Base-by-base conservation (phyloP, 2,888 invertebrate genomes). In the Drosophila kuntzei region DNA sequence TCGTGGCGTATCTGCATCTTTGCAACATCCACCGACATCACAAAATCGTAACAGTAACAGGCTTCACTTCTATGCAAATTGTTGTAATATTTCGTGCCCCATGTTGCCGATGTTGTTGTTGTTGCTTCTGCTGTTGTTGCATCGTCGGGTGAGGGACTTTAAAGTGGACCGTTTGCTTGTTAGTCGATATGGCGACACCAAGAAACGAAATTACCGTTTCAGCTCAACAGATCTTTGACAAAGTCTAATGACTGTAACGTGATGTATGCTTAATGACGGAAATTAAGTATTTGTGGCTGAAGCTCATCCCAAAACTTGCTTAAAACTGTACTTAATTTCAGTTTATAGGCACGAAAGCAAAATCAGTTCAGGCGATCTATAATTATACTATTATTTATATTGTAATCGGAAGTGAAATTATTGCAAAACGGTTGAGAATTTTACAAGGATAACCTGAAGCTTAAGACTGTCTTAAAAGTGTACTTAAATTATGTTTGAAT, bases 111-210 rank as follows among this genome's bases (percentile, higher is more conserved):
- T 69, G 79, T 9, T 18, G 22, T 6, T n/a, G 44, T 8, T 49
- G 32, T 41, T 64, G 25, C 32, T 22, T 18, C 11, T 32, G 12
- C n/a, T 32, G 14, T 3, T 16, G 34, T 14, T 25, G 39, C 4
- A 22, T 25, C 14, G 59, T 29, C 8, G 43, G 29, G 11, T 41
- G 53, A 32, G 41, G 41, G 20, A 84, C 80, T 70, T 80, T 66
- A 80, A 82, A 80, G 71, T 89, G 87, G 89, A 87, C 81, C 87
- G 89, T 82, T 80, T 43, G 89, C 81, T 66, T 87, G 87, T 87
- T 82, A 86, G 76, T 51, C 87, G 66, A 87, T 80, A 76, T 61
- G 69, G 74, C 84, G 85, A 80, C 87, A 89, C 84, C 80, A n/a
- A 29, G 20, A 54, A 54, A 41, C 37, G 29, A 20, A 27, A 86